Evolutionary conservation across 2,797 vertebrate genomes (phyloP).

Genomic region (Acomys russatus): DNA sequence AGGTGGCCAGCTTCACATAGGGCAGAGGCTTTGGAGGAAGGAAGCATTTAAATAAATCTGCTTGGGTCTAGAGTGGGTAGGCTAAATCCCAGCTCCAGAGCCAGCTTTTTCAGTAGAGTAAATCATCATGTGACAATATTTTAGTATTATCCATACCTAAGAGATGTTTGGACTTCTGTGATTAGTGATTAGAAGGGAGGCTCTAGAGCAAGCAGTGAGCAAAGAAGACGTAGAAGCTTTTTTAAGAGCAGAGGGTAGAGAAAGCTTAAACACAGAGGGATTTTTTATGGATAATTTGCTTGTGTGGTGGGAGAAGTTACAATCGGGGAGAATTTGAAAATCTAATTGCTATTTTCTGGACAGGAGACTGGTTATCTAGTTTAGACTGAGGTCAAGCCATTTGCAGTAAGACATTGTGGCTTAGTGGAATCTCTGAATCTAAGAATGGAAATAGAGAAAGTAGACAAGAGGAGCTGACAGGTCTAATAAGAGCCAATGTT

Average conservation of each 20-base stretch:
- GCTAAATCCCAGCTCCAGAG: background rate
- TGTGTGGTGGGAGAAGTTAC: background rate
- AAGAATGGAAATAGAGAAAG: background rate
- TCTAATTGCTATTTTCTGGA: background rate
- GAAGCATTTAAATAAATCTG: background rate
- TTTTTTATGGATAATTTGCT: background rate
- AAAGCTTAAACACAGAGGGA: background rate
- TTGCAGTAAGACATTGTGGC: background rate
- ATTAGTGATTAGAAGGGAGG: background rate
- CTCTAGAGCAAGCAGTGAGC: background rate
- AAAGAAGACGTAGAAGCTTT: background rate
- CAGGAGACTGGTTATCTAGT: background rate
- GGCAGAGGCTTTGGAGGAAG: background rate
- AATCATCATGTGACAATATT: background rate
- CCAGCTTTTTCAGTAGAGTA: background rate
- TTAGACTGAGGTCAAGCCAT: background rate
- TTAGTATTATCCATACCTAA: background rate
- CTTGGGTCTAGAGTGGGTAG: background rate
- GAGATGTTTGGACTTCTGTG: background rate
- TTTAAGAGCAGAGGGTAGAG: background rate
- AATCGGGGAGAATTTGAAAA: background rate
- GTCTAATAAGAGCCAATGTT: background rate
- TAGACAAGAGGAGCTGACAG: background rate
- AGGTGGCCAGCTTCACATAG: background rate
- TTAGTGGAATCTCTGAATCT: background rate